Percentiles rank a stretch among this genome's conserved stretches.
phyloP scores from a whole-genome alignment of 1,140 invertebrate species.

The Drosophila albomicans region DNA sequence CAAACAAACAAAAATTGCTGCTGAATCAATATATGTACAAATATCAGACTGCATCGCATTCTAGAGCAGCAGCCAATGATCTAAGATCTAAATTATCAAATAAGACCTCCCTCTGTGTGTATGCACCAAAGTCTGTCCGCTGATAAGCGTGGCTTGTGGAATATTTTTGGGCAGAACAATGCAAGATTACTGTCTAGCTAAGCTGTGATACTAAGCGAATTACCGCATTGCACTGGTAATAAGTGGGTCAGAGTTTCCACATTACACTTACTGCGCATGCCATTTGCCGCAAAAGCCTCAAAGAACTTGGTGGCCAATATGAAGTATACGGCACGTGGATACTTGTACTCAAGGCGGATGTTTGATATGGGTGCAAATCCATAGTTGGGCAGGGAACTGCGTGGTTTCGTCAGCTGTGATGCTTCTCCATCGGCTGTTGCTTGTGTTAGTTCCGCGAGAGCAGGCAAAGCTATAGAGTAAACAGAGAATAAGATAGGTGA shows the following conservation, averaged over 20 bases:
- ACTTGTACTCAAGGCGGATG: constrained; percentile 62
- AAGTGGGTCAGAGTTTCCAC: constrained; percentile 6
- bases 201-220: constrained; percentile 9
- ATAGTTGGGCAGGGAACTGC: constrained; percentile 70
- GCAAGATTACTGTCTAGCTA: constrained; percentile 53
- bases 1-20: neutral
- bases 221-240: constrained; percentile 8
- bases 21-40: constrained; percentile 8
- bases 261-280: constrained; percentile 80
- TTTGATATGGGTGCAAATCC: constrained; percentile 56
- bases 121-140: constrained; percentile 6
- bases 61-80: constrained; percentile 27
- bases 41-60: constrained; percentile 19
- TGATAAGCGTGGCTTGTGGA: constrained; percentile 58
- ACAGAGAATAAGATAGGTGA: neutral
- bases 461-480: constrained; percentile 62
- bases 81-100: constrained; percentile 23
- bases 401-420: constrained; percentile 33
- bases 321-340: constrained; percentile 79
- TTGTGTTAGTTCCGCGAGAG: constrained; percentile 64
- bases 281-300: constrained; percentile 83
- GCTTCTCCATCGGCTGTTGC: constrained; percentile 36
- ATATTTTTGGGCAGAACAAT: constrained; percentile 55
- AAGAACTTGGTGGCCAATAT: constrained; percentile 81
- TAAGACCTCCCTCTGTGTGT: constrained; percentile 48